A percentile compares a stretch with the other conserved stretches of the same genome.
phyloP scores from a whole-genome alignment of 2,797 vertebrate species.

The Phataginus tricuspis region DNA sequence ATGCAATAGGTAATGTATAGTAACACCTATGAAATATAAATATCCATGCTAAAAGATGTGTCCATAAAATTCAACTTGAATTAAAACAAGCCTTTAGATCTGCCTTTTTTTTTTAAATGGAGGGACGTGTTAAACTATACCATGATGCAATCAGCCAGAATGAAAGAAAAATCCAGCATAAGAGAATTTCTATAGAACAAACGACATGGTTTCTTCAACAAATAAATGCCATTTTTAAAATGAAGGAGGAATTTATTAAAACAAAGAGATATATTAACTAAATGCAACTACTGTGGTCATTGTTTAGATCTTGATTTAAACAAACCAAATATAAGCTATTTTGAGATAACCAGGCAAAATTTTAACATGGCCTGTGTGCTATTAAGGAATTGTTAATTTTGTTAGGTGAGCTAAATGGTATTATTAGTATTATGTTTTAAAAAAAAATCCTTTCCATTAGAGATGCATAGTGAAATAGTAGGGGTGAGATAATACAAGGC shows the following conservation, averaged over 20 bases:
- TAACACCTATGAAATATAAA: not conserved
- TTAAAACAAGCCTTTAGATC: not conserved
- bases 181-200: conserved; percentile 9
- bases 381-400: not conserved
- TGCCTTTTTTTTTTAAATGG: not conserved
- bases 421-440: not conserved
- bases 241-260: not conserved
- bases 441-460: not conserved
- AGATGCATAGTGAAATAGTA: conserved; percentile 13
- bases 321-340: not conserved
- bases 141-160: not conserved
- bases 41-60: conserved; percentile 15
- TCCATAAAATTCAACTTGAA: not conserved
- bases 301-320: not conserved
- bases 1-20: not conserved
- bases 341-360: not conserved
- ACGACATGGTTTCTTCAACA: not conserved
- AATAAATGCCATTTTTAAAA: not conserved
- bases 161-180: not conserved
- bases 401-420: not conserved
- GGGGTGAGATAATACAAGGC: not conserved
- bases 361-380: not conserved
- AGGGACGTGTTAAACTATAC: not conserved
- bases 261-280: not conserved
- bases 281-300: not conserved